Base-by-base conservation (phyloP, 1,140 invertebrate species). In the Eubasilissa regina region DNA sequence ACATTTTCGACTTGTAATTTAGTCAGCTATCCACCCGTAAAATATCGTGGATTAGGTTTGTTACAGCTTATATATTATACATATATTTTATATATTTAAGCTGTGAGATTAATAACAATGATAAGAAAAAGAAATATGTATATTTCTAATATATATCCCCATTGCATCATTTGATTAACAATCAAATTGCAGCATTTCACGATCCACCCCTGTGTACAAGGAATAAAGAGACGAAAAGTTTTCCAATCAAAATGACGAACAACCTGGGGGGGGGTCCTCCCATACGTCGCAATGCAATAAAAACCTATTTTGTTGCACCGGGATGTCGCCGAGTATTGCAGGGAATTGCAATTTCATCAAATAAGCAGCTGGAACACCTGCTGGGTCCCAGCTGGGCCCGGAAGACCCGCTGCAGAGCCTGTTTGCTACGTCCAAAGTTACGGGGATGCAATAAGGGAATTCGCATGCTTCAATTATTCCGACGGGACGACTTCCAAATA, bases 221-320 rank as follows among this genome's bases (percentile, higher is more conserved):
- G 44, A 43, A 43, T 43, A 47, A 66, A 15, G 51, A 21, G 58
- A 70, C 15, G n/a, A n/a, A 70, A 70, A 70, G 10, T 70, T 70
- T 70, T 70, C 66, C 66, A 70, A 70, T 70, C 66, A 70, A 48
- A 70, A 70, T 70, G 66, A 70, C 66, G 66, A 53, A 70, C 66
- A 51, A 70, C 17, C 45, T 51, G 0, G 66, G 13, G 15, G 7
- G 21, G 3, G 25, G 60, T 11, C 55, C 55, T 62, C 58, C 12
- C 19, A 44, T 68, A 51, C 47, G 66, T 70, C 66, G 17, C 66
- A 25, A 53, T 53, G 66, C 66, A 70, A 70, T 70, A 70, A 70
- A 64, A 70, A 66, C 45, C 66, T 19, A 48, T 70, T 70, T 51
- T 48, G 45, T n/a, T 70, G 66, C 66, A 70, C 45, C 66, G 66